phyloP scores from a whole-genome alignment of 2,888 invertebrate genomes.

The Amphipyra berbera region DNA sequence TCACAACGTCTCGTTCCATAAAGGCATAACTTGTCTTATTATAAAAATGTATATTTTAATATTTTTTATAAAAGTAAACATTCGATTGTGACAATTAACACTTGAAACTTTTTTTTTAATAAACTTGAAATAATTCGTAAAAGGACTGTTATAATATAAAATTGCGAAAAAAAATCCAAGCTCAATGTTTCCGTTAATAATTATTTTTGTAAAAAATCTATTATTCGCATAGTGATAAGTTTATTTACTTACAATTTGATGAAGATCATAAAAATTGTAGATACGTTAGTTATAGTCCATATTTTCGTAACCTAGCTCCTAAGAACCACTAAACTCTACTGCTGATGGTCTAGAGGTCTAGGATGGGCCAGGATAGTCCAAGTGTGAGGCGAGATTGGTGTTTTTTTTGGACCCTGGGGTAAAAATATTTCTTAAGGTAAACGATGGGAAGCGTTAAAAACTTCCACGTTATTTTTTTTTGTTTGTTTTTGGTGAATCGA shows the following conservation, averaged over 20 bases:
- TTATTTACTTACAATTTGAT: conserved; percentile 18
- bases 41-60: no score
- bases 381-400: conserved; percentile 84
- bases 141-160: neutral
- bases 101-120: no score
- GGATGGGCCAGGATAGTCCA: conserved; percentile 85
- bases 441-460: conserved; percentile 47
- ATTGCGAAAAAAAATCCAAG: neutral
- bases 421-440: conserved; percentile 61
- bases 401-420: conserved; percentile 87
- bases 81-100: no score
- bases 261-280: conserved; percentile 21
- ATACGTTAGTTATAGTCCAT: conserved; percentile 26
- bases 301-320: conserved; percentile 41
- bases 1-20: no score
- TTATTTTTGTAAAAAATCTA: conserved; percentile 40
- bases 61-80: no score
- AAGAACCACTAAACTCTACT: conserved; percentile 72
- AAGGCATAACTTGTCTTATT: no score
- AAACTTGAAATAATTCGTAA: neutral
- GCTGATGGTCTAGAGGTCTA: conserved; percentile 67
- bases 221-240: neutral
- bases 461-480: conserved; percentile 36
- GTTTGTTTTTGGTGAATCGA: conserved; percentile 31
- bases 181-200: neutral